Conservation (phyloP, 2,888 invertebrate species). For the Lithophane semibrunnea region DNA sequence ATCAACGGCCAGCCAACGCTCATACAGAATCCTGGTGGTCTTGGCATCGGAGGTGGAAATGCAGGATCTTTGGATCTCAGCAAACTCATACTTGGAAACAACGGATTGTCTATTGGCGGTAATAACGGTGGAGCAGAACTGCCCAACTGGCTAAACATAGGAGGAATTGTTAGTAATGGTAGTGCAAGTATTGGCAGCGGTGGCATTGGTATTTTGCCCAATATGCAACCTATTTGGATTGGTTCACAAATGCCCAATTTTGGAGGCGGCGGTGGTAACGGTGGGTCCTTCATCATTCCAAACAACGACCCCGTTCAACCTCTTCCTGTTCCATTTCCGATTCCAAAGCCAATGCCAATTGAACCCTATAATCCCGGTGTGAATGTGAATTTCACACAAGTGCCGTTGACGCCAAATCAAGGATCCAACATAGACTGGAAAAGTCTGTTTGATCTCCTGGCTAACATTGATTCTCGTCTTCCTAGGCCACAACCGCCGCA, state of each 20-base stretch:
- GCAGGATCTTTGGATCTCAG: conserved; percentile 24
- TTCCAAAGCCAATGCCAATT: conserved; percentile 19
- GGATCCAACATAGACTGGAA: conserved; percentile 23
- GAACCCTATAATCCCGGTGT: conserved; percentile 30
- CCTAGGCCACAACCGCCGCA: conserved; percentile 10
- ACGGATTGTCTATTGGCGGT: conserved; percentile 7
- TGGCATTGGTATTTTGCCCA: conserved; percentile 13
- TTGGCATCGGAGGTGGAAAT: conserved; percentile 21
- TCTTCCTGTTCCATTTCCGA: conserved; percentile 11
- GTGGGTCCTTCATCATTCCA: conserved; percentile 15
- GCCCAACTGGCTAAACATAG: conserved; percentile 36
- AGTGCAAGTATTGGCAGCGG: conserved; percentile 12
- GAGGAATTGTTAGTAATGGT: not conserved
- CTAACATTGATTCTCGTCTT: conserved; percentile 36
- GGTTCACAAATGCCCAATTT: conserved; percentile 32
- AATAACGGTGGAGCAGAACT: not conserved
- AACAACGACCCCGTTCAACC: conserved; percentile 20
- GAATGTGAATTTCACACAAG: conserved; percentile 40
- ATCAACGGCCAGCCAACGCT: conserved; percentile 56
- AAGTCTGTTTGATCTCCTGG: conserved; percentile 23
- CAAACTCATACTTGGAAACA: conserved; percentile 27
- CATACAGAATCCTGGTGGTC: conserved; percentile 39
- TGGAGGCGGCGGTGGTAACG: conserved; percentile 15
- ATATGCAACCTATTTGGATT: conserved; percentile 47
- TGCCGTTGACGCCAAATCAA: conserved; percentile 8